Evolutionary conservation across 2,797 vertebrate genomes (phyloP).

Genomic region (Steatocranus sp.): DNA sequence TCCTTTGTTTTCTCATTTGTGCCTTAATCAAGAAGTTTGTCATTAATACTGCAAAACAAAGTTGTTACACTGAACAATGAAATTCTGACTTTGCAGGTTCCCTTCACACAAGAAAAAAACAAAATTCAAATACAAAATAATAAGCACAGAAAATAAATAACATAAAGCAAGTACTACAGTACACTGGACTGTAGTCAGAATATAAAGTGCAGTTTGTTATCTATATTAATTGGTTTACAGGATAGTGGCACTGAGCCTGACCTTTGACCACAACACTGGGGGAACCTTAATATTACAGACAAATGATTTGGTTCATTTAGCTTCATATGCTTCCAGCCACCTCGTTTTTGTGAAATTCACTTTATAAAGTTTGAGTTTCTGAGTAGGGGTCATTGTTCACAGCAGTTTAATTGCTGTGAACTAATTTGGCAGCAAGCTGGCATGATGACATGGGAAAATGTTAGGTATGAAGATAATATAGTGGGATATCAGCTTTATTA

Average conservation of each 20-base stretch:
- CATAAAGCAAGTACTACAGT: background rate
- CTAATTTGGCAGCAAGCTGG: background rate
- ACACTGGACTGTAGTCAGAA: background rate
- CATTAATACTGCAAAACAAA: background rate
- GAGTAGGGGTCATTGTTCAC: background rate
- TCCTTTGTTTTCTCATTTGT: background rate
- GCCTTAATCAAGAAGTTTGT: background rate
- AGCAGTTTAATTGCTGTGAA: background rate
- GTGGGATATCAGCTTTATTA: background rate
- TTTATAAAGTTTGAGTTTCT: background rate
- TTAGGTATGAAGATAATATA: background rate
- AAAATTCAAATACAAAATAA: background rate
- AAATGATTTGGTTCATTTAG: background rate
- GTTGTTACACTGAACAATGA: background rate
- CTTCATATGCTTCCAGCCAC: background rate
- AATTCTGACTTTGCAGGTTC: background rate
- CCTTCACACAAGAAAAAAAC: background rate
- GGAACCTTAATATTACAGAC: background rate
- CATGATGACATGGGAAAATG: background rate
- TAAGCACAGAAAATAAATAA: background rate
- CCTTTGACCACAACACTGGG: background rate
- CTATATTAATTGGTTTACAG: background rate
- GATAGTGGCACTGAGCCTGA: background rate
- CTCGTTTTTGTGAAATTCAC: background rate
- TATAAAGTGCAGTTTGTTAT: background rate